A percentile compares a stretch with the other conserved stretches of the same genome.
Evolutionary conservation across 2,113 vertebrate species (phyloP).

Genomic region (Tinamus guttatus): DNA sequence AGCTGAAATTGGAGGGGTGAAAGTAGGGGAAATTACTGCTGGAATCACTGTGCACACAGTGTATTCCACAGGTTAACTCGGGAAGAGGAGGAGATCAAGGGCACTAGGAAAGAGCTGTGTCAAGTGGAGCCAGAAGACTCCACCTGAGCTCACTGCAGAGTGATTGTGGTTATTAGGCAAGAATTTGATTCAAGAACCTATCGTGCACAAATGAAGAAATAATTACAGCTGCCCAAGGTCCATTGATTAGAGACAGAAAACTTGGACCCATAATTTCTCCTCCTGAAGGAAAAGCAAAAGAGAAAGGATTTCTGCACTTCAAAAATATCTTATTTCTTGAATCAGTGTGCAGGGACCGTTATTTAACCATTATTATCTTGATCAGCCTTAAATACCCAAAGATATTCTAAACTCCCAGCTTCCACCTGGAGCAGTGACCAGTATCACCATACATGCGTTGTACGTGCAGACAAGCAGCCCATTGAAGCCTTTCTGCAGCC

Average conservation of each 20-base stretch:
- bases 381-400: not conserved
- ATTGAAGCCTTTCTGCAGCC: not conserved
- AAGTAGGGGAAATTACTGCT: not conserved
- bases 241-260: not conserved
- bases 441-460: not conserved
- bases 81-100: not conserved
- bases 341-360: not conserved
- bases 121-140: not conserved
- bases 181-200: not conserved
- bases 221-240: not conserved
- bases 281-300: not conserved
- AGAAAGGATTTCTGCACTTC: not conserved
- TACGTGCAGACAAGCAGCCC: not conserved
- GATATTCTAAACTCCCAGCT: not conserved
- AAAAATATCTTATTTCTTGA: fast-evolving
- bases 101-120: too few species aligned
- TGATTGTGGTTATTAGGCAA: fast-evolving
- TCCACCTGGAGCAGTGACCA: not conserved
- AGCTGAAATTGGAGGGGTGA: not conserved
- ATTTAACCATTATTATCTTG: not conserved
- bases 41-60: not conserved
- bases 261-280: not conserved
- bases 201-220: not conserved
- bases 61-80: not conserved
- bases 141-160: fast-evolving